A percentile compares a stretch with the other conserved stretches of the same genome.
Evolutionary conservation across 2,888 invertebrate species (phyloP).

Genomic region (Leptogaster cylindrica): DNA sequence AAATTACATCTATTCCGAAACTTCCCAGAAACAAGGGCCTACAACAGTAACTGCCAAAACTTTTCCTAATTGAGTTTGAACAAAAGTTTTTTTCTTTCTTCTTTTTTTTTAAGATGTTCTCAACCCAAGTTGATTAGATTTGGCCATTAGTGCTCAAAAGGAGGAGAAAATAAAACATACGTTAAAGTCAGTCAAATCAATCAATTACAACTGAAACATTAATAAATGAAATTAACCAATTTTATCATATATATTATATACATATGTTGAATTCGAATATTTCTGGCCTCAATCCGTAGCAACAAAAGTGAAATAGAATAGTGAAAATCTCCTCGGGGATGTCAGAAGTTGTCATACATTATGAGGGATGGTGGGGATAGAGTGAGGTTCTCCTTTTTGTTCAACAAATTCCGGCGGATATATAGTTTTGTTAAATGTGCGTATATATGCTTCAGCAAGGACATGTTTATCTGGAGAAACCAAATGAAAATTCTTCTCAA

Average conservation of each 20-base stretch:
- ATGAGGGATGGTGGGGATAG: constrained; percentile 21
- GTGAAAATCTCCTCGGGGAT: constrained; percentile 23
- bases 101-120: too few relatives aligned
- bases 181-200: constrained; percentile 32
- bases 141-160: constrained; percentile 11
- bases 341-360: constrained; percentile 33
- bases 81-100: too few relatives aligned
- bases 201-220: constrained; percentile 19
- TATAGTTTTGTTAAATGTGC: too few relatives aligned
- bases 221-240: constrained; percentile 11
- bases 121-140: constrained; percentile 21
- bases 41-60: too few relatives aligned
- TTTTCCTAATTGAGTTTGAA: neutral
- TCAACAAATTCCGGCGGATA: too few relatives aligned
- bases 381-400: too few relatives aligned
- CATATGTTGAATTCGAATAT: neutral
- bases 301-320: constrained; percentile 19
- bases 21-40: too few relatives aligned
- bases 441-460: neutral
- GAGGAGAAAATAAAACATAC: too few relatives aligned
- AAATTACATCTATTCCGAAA: too few relatives aligned
- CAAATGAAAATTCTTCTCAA: constrained; percentile 24
- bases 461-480: neutral
- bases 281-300: neutral
- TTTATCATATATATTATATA: constrained; percentile 1